Percentiles rank a stretch among this genome's conserved stretches.
Evolutionary conservation across 2,888 invertebrate genomes (phyloP).

Genomic region (Xanthia togata): DNA sequence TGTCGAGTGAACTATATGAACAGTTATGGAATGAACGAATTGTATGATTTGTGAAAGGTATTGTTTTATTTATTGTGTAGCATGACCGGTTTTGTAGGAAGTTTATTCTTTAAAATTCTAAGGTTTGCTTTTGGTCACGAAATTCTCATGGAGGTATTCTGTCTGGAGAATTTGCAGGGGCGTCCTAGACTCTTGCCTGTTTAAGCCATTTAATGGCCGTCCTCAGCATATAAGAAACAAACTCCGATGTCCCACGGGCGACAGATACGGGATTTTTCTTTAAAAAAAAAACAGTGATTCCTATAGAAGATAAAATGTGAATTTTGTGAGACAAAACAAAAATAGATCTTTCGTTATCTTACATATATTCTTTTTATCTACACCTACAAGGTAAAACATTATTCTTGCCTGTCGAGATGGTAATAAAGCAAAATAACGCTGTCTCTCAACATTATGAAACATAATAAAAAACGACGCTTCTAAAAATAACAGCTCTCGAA

Average conservation of each 20-base stretch:
- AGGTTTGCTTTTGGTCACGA: not conserved
- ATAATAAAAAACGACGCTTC: conserved; percentile 38
- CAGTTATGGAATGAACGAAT: conserved; percentile 17
- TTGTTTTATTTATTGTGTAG: conserved; percentile 2
- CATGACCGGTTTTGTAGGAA: not conserved
- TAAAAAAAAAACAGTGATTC: not conserved
- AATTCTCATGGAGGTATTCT: not conserved
- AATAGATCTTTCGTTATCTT: not conserved
- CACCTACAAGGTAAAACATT: conserved; percentile 10
- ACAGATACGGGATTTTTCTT: not conserved
- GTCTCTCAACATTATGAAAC: conserved; percentile 37
- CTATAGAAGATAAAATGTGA: not conserved
- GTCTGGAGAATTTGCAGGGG: no score
- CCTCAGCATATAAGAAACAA: no score
- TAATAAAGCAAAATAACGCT: conserved; percentile 41
- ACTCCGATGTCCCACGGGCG: no score
- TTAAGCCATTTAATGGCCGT: not conserved
- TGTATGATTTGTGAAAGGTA: conserved; percentile 6
- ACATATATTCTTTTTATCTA: not conserved
- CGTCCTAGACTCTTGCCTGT: not conserved
- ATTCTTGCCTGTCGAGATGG: conserved; percentile 4
- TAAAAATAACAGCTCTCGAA: conserved; percentile 31
- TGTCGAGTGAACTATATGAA: conserved; percentile 25
- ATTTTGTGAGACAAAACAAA: not conserved
- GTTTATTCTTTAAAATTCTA: not conserved